Conservation (phyloP, 2,113 vertebrate genomes). For the Motacilla alba region DNA sequence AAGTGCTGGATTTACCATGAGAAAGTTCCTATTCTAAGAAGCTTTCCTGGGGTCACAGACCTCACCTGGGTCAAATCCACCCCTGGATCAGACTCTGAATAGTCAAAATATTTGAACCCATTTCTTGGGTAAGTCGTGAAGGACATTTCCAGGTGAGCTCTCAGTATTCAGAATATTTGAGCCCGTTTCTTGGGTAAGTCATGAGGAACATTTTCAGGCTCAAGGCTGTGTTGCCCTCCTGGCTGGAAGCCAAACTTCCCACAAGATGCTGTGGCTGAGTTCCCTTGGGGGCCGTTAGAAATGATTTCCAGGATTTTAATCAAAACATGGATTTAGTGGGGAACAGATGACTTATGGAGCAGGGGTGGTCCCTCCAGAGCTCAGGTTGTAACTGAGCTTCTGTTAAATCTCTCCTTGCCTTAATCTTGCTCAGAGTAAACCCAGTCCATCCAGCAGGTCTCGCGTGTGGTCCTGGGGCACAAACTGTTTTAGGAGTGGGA, state of each 20-base stretch:
- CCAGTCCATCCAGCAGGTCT: not conserved
- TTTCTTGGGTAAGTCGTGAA: not conserved
- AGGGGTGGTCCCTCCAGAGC: constrained; percentile 27
- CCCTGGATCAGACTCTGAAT: not conserved
- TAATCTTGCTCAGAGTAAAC: not conserved
- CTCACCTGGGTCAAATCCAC: not conserved
- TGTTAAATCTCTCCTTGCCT: not conserved
- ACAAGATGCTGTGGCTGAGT: not conserved
- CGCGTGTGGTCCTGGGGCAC: constrained; percentile 32
- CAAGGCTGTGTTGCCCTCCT: not conserved
- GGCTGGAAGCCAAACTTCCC: not conserved
- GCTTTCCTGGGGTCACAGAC: not conserved
- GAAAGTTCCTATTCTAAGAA: not conserved
- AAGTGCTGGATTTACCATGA: not conserved
- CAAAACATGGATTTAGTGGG: not conserved
- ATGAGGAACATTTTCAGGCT: not conserved
- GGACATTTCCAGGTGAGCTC: not conserved
- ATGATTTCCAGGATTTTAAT: constrained; percentile 21
- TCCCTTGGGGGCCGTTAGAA: not conserved
- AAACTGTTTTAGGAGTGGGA: not conserved
- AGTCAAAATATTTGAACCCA: not conserved
- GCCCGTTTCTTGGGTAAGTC: not conserved
- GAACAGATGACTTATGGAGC: constrained; percentile 35
- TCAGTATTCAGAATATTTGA: not conserved
- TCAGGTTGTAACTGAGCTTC: constrained; percentile 16